Evolutionary conservation across 1,140 invertebrate genomes (phyloP), one percentile per base, ranked within the genome.

Genomic region (Hydropsyche tenuis): DNA sequence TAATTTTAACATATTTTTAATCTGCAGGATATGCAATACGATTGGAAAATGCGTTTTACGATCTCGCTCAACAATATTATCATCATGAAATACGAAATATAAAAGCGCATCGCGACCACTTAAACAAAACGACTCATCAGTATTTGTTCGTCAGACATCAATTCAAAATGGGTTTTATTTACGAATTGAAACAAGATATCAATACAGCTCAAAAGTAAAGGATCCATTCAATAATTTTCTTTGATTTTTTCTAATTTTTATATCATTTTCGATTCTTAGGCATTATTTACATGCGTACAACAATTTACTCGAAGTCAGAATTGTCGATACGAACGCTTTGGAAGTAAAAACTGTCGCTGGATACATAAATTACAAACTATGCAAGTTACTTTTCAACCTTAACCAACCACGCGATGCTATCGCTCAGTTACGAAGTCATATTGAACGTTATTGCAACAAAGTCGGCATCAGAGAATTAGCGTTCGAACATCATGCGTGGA

Each of bases 141-240:
- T 92, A 94, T 78, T 85, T 99, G 18, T 96, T 95, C 87, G 95
- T 99, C 2, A 86, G 97, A 22, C 96, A 99, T 87, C 94, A 97
- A 79, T 99, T 98, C 80, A 99, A 99, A 86, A 91, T 98, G 80
- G 98, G 92, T n/a, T 98, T 97, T 85, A 90, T 97, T 48, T 94
- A 94, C 84, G 97, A 99, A 85, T 82, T 99, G 56, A 93, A 93
- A 79, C 94, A 96, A 80, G 97, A 99, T 81, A 87, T 90, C 71
- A 90, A 90, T 79, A 91, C 92, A 12, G 95, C 96, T 25, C 89
- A 96, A 75, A 97, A 97, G 92, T 95, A 87, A 86, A 86, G 23
- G 25, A 25, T 83, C 18, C 74, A 22, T 68, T 68, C 16, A 43
- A 43, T n/a, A 22, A 14, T 1, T 6, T 16, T 27, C 12, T 60